A percentile compares a stretch with the other conserved stretches of the same genome.
Evolutionary conservation across 2,113 vertebrate species (phyloP).

Genomic region (Laticauda laticaudata): DNA sequence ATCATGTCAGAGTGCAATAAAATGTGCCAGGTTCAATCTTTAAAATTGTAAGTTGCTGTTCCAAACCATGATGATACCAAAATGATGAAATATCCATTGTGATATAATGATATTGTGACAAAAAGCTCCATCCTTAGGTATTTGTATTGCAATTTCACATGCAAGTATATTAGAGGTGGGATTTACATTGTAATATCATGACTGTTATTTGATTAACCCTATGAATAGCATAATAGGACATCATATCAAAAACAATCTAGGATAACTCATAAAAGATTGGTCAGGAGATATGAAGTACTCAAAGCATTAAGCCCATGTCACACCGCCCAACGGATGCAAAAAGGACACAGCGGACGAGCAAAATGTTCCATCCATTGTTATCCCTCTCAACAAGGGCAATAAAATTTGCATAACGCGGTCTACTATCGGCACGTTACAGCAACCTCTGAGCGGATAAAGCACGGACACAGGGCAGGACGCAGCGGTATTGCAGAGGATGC

Average conservation of each 20-base stretch:
- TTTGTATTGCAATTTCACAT: not conserved
- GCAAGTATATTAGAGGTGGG: not conserved
- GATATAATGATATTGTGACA: not conserved
- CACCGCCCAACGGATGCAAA: too few relatives aligned
- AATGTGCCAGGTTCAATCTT: not conserved
- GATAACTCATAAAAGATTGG: not conserved
- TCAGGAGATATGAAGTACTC: not conserved
- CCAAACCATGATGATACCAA: not conserved
- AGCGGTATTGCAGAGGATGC: too few relatives aligned
- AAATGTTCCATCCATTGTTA: too few relatives aligned
- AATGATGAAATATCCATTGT: not conserved
- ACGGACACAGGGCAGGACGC: too few relatives aligned
- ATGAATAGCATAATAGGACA: not conserved
- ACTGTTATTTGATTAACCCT: not conserved
- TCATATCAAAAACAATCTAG: not conserved
- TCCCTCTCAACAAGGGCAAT: too few relatives aligned
- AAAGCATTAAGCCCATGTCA: too few relatives aligned
- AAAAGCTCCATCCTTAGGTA: not conserved
- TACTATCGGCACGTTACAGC: too few relatives aligned
- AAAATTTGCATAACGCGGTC: too few relatives aligned
- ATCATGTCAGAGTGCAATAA: not conserved
- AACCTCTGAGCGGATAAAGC: too few relatives aligned
- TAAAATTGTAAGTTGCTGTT: not conserved
- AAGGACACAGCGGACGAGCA: too few relatives aligned
- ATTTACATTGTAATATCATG: not conserved